phyloP scores from a whole-genome alignment of 2,888 invertebrate genomes.

The Conops quadrifasciatus region DNA sequence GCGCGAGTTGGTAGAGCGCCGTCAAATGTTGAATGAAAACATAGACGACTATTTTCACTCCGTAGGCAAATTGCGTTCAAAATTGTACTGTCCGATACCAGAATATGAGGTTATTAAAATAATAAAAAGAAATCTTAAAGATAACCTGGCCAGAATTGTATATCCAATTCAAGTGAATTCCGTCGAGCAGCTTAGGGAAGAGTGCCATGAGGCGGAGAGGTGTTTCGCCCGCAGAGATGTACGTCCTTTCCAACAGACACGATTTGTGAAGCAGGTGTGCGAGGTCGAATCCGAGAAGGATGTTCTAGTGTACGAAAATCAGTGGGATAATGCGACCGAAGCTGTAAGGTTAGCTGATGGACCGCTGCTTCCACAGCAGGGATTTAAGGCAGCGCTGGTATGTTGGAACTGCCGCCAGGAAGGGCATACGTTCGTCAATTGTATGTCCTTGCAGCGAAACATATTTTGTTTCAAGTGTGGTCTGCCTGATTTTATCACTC shows the following conservation, averaged over 20 bases:
- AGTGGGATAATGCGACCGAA: not conserved
- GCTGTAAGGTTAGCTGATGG: too few relatives aligned
- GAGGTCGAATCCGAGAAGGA: not conserved
- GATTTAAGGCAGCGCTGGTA: not conserved
- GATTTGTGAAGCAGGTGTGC: not conserved
- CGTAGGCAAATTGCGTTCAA: not conserved
- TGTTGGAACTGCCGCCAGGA: not conserved
- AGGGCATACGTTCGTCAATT: not conserved
- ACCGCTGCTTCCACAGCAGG: not conserved
- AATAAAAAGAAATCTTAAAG: not conserved
- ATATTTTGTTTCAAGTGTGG: not conserved
- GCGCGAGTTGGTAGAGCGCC: conserved; percentile 29
- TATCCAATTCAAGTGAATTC: conserved; percentile 15
- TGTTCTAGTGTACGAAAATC: not conserved
- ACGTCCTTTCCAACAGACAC: not conserved
- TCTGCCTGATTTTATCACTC: not conserved
- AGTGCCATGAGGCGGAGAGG: conserved; percentile 16
- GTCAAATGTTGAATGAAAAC: conserved; percentile 19
- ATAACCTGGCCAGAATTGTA: not conserved
- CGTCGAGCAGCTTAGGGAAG: conserved; percentile 26
- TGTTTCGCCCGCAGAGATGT: not conserved
- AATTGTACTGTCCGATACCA: not conserved
- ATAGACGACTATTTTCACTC: conserved; percentile 24
- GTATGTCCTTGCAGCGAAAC: not conserved
- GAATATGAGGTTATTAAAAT: conserved; percentile 5